Percentiles rank a stretch among this genome's conserved stretches.
Evolutionary conservation across 2,888 invertebrate genomes (phyloP).

Genomic region (Drosophila vallismaia): DNA sequence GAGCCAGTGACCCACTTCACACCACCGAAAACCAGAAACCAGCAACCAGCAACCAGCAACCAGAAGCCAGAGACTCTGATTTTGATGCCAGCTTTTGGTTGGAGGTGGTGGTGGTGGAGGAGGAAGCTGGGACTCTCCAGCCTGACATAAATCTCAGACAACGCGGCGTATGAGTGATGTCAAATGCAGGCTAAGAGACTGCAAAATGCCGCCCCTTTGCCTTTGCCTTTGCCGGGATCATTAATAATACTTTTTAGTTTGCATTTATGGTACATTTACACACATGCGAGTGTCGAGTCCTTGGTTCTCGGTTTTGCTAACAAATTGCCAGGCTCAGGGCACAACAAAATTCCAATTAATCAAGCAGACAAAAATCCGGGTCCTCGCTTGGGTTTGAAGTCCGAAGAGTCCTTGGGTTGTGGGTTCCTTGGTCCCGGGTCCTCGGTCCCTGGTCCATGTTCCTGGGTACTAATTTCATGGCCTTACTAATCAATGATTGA

Average conservation of each 20-base stretch:
- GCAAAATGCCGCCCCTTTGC: constrained; percentile 49
- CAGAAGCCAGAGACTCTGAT: background rate
- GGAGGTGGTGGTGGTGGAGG: no score
- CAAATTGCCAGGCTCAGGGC: constrained; percentile 51
- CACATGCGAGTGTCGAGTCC: background rate
- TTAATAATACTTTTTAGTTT: constrained; percentile 73
- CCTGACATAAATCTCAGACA: constrained; percentile 58
- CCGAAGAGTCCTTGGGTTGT: no score
- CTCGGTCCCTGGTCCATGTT: no score
- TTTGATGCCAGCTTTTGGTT: background rate
- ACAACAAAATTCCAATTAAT: constrained; percentile 66
- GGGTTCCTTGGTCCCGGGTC: no score
- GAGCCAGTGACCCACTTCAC: constrained; percentile 30
- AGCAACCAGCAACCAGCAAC: background rate
- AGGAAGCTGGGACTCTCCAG: no score
- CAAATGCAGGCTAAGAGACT: constrained; percentile 58
- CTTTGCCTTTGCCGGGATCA: constrained; percentile 54
- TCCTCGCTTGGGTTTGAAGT: no score
- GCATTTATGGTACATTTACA: constrained; percentile 12
- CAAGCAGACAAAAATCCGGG: constrained; percentile 67
- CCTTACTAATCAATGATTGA: constrained; percentile 37
- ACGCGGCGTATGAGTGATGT: constrained; percentile 73
- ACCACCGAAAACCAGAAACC: constrained; percentile 1
- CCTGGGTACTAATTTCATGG: constrained; percentile 7
- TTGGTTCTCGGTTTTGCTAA: constrained; percentile 10